phyloP scores from a whole-genome alignment of 2,888 invertebrate genomes.

The Dryobota labecula region DNA sequence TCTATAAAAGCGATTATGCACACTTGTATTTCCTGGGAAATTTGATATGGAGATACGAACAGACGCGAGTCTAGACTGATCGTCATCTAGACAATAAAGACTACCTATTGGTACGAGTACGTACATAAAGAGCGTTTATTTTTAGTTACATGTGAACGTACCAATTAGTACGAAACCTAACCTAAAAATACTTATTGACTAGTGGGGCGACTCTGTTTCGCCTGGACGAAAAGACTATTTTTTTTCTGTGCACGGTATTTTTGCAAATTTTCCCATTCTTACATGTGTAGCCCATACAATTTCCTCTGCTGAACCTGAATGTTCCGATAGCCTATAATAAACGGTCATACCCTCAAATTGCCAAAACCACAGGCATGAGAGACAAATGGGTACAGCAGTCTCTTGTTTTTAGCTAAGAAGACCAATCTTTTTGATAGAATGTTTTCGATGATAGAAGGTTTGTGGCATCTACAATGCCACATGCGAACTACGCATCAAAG shows the following conservation, averaged over 20 bases:
- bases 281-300: neutral
- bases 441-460: neutral
- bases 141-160: conserved; percentile 77
- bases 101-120: conserved; percentile 54
- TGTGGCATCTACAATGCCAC: too few species aligned
- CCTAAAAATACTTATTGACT: conserved; percentile 52
- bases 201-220: conserved; percentile 12
- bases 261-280: neutral
- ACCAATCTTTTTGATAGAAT: neutral
- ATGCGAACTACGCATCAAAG: too few species aligned
- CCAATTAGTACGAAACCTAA: conserved; percentile 68
- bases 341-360: neutral
- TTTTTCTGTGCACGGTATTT: neutral
- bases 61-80: conserved; percentile 69
- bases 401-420: too few species aligned
- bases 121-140: conserved; percentile 69
- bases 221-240: neutral
- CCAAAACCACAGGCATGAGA: neutral
- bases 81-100: conserved; percentile 73
- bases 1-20: conserved; percentile 61
- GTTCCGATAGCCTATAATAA: too few species aligned
- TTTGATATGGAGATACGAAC: conserved; percentile 62
- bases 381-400: neutral
- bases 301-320: neutral
- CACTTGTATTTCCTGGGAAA: conserved; percentile 65